Base-by-base conservation (phyloP, 2,797 vertebrate genomes). In the Danio aesculapii region DNA sequence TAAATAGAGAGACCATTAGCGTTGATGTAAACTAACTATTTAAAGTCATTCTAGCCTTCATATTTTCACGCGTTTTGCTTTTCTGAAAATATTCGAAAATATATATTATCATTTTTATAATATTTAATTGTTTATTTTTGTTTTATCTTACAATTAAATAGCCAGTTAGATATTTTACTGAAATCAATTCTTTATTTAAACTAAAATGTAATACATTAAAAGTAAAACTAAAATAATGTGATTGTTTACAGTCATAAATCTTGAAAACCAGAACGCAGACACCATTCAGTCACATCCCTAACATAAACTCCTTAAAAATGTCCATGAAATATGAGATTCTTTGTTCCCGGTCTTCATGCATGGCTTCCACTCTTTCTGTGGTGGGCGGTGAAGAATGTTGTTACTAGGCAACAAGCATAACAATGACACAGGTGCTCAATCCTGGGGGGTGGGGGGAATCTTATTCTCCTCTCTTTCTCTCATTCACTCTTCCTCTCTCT, bases 401-500 rank as follows among this genome's bases (percentile, higher is more conserved):
- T 95, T 93, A 92, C 94, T 91, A 93, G 93, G 94, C 93, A 94
- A 95, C 94, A 94, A 91, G 92, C 92, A 94, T 93, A 94, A 95
- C 94, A 94, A 94, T 94, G 93, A 94, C 90, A 94, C 93, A 95
- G 93, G 93, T 94, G 91, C 93, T 87, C 73, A 46, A 50, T 81
- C 76, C 83, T 16, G 74, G 70, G 41, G 74, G 39, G 67, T 4
- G 61, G 75, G 83, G 17, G 81, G 63, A 49, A 47, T 64, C 50
- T 61, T 21, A 71, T 67, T 81, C 80, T 57, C 49, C 61, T 46
- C 19, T 30, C 64, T 75, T 52, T 75, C 49, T 64, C 47, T 67
- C 47, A 68, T 52, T 62, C 13, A 64, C 21, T 52, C 44, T 75
- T 13, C 75, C 30, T 75, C 11, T 52, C 30, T 30, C 19, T 2